Percentiles rank a stretch among this genome's conserved stretches.
phyloP scores from a whole-genome alignment of 1,140 invertebrate genomes.

The Caenorhabditis latens region DNA sequence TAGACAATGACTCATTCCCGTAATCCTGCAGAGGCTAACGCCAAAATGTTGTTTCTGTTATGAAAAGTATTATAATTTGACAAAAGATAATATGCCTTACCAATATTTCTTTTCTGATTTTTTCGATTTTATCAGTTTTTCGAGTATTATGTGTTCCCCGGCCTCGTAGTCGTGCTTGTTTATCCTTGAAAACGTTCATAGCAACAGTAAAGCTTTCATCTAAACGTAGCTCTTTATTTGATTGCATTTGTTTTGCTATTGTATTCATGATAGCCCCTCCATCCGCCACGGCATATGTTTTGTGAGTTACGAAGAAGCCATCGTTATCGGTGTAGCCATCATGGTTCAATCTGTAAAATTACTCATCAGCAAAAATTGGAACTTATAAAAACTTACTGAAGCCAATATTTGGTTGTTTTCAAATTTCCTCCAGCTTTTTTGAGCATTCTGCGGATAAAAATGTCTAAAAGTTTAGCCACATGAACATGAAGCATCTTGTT shows the following conservation, averaged over 20 bases:
- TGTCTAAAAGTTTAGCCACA: background rate
- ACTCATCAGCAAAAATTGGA: background rate
- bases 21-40: background rate
- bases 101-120: background rate
- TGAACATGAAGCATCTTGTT: background rate
- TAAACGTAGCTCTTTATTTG: background rate
- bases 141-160: background rate
- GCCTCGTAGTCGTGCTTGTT: background rate
- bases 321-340: background rate
- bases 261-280: background rate
- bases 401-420: background rate
- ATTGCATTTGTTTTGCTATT: background rate
- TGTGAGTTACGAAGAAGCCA: background rate
- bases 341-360: conserved; percentile 10
- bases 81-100: background rate
- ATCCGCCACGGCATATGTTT: background rate
- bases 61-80: background rate
- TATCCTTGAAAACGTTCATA: background rate
- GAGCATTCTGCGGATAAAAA: background rate
- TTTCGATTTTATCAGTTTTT: background rate
- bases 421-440: background rate
- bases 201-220: background rate
- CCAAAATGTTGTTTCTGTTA: background rate
- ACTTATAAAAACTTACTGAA: background rate
- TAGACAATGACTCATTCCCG: background rate